Conservation (phyloP, 2,888 invertebrate genomes). For the Anorthoa munda region DNA sequence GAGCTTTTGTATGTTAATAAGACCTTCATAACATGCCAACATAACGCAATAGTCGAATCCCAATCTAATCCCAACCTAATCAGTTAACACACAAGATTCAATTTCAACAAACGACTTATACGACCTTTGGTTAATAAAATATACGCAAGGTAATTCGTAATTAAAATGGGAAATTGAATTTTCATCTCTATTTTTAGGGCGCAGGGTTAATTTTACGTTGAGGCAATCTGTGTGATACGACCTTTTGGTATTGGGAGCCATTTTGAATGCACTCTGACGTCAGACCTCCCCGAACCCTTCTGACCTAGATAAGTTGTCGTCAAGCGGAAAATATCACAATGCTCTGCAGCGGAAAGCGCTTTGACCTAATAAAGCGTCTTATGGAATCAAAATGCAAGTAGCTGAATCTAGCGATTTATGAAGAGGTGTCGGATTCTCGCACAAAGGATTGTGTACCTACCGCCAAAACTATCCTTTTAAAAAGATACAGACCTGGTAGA, state of each 20-base stretch:
- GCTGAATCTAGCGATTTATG: slow-evolving; percentile 49
- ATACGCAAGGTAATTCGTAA: slow-evolving; percentile 65
- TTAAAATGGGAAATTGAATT: slow-evolving; percentile 51
- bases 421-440: background rate
- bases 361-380: slow-evolving; percentile 47
- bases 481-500: background rate
- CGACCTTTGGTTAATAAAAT: slow-evolving; percentile 62
- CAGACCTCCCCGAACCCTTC: slow-evolving; percentile 81
- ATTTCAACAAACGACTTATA: slow-evolving; percentile 57
- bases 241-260: slow-evolving; percentile 67
- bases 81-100: slow-evolving; percentile 59
- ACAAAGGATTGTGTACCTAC: background rate
- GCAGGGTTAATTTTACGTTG: slow-evolving; percentile 54
- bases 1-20: slow-evolving; percentile 69
- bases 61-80: slow-evolving; percentile 68
- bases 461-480: background rate
- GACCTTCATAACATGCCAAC: slow-evolving; percentile 70
- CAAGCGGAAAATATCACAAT: slow-evolving; percentile 77
- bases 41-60: slow-evolving; percentile 60
- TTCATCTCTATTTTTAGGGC: slow-evolving; percentile 31
- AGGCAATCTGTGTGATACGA: slow-evolving; percentile 43
- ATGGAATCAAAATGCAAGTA: slow-evolving; percentile 32
- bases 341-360: slow-evolving; percentile 64
- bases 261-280: slow-evolving; percentile 84
- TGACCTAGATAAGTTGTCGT: slow-evolving; percentile 83